These are phyloP conservation scores for Pteronura brasiliensis DNA, from an alignment of 2,113 vertebrate genomes.

Conservation along the genomic window DNA sequence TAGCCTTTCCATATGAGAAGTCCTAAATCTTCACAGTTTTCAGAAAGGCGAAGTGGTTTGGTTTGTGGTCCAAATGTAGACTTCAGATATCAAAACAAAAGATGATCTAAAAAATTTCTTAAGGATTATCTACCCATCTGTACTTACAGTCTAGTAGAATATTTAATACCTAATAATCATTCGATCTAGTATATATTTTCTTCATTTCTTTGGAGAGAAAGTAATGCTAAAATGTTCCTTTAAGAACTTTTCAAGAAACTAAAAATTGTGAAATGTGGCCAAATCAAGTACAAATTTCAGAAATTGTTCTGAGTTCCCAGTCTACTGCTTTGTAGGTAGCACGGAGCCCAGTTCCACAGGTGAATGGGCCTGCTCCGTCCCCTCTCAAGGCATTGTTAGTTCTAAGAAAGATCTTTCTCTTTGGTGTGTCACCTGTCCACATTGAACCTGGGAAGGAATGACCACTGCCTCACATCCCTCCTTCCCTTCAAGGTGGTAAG, in stretches of 20 bases:
- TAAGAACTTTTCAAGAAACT: neutral
- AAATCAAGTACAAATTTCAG: neutral
- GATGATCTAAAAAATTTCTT: neutral
- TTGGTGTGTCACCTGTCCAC: neutral
- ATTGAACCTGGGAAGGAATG: neutral
- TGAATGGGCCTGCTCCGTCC: neutral
- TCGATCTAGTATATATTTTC: neutral
- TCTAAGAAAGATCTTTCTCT: neutral
- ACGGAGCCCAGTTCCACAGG: neutral
- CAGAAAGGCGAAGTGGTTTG: neutral
- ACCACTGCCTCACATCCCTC: neutral
- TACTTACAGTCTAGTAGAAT: neutral
- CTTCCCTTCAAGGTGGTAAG: neutral
- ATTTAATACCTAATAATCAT: neutral
- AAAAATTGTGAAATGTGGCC: neutral
- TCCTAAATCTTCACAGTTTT: neutral
- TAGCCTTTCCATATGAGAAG: neutral
- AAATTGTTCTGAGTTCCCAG: neutral
- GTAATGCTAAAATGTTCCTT: neutral
- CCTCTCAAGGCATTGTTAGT: fast-evolving
- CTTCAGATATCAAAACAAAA: conserved; percentile 38
- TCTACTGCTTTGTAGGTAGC: neutral
- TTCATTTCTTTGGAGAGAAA: neutral
- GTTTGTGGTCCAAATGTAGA: neutral
- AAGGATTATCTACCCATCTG: neutral